A percentile compares a stretch with the other conserved stretches of the same genome.
These are phyloP conservation scores for Lipophrys pholis DNA, from an alignment of 2,113 vertebrate genomes.

Conservation along the genomic window DNA sequence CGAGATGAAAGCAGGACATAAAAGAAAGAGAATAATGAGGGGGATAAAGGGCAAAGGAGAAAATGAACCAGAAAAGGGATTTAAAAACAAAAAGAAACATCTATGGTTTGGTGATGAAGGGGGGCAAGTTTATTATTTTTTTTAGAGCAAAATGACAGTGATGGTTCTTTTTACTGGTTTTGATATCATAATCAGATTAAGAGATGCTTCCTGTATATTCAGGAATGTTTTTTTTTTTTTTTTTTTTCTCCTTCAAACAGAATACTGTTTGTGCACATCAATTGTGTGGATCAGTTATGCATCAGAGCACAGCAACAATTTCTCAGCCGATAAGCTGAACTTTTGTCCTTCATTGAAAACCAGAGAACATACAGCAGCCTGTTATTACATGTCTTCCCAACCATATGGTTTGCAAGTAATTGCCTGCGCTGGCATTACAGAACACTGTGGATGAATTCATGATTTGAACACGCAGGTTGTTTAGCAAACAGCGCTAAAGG, in stretches of 20 bases:
- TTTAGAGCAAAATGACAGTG: slow-evolving; percentile 35
- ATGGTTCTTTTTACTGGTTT: slow-evolving; percentile 44
- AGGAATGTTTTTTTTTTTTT: slow-evolving; percentile 20
- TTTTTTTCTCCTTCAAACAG: slow-evolving; percentile 34
- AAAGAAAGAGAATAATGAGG: slow-evolving; percentile 42
- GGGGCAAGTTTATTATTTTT: slow-evolving; percentile 26
- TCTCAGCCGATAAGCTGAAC: slow-evolving; percentile 58
- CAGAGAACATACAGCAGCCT: slow-evolving; percentile 58
- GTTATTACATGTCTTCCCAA: slow-evolving; percentile 66
- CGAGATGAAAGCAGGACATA: slow-evolving; percentile 59
- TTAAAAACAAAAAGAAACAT: slow-evolving; percentile 23
- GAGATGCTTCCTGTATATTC: slow-evolving; percentile 50
- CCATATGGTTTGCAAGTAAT: slow-evolving; percentile 72
- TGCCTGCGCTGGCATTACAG: slow-evolving; percentile 49
- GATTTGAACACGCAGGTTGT: slow-evolving; percentile 54
- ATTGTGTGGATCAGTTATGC: slow-evolving; percentile 66
- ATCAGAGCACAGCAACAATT: slow-evolving; percentile 57
- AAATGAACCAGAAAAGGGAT: slow-evolving; percentile 44
- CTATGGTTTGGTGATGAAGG: slow-evolving; percentile 24
- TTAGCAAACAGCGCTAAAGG: slow-evolving; percentile 65
- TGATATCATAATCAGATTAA: slow-evolving; percentile 56
- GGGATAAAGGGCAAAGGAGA: slow-evolving; percentile 26
- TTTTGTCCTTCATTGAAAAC: slow-evolving; percentile 73
- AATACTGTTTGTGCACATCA: slow-evolving; percentile 57
- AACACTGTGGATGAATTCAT: slow-evolving; percentile 50